Base-by-base conservation (phyloP, 2,888 invertebrate species). In the Unio delphinus region DNA sequence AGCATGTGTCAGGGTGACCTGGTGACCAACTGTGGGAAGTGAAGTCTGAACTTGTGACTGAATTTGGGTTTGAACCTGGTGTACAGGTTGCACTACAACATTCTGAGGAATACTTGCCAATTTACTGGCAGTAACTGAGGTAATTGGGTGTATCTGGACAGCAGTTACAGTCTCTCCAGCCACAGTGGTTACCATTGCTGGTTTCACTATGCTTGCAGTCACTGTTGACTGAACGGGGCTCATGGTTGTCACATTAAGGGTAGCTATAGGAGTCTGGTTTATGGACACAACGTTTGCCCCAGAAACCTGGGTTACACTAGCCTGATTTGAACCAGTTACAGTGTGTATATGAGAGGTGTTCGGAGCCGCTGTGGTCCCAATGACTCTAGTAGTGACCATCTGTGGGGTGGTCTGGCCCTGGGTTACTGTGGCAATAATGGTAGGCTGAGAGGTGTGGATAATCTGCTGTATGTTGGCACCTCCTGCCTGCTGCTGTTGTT, bases 401-500 rank as follows among this genome's bases (percentile, higher is more conserved):
- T 83, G 83, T 30, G 80, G 76, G 17, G 81, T 75, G n/a, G 85
- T 80, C 70, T 77, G 85, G 59, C 81, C 81, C 77, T 87, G 87
- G 4, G 84, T 86, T 61, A 86, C 83, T n/a, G 84, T 82, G 56
- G 84, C 83, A 59, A 86, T 85, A 76, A 79, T 75, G 45, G 77
- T 75, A 23, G 77, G 77, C 73, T 81, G 82, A 34, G 80, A 77
- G 45, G 75, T 74, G 63, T 80, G 79, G 28, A 87, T 86, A 62
- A 86, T 83, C 73, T 85, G 84, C 68, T 83, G 84, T 15, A 81
- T 81, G 54, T 79, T 79, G n/a, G 68, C 80, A 15, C 80, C 79
- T 26, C 68, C 70, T 34, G 80, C 78, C 64, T 84, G 83, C 69
- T 90, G 90, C 4, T 91, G 92, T 66, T 91, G 92, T 69, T 93